phyloP scores from a whole-genome alignment of 2,888 invertebrate species.

The Koerneria pararmatus region DNA sequence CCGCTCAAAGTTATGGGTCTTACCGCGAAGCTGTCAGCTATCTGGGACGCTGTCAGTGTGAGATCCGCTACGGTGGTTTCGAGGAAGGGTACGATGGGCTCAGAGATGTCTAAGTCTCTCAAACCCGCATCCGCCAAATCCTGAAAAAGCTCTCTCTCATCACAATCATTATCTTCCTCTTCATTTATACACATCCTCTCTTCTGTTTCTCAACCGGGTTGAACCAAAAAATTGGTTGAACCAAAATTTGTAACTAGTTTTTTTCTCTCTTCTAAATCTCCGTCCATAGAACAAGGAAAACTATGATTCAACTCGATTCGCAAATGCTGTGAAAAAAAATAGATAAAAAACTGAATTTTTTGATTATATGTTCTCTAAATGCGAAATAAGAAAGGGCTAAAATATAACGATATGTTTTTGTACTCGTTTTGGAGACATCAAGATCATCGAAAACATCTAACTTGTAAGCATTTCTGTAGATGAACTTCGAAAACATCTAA shows the following conservation, averaged over 20 bases:
- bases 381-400: neutral
- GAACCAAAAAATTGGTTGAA: too few species aligned
- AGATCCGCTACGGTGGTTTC: slow-evolving; percentile 77
- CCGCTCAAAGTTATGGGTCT: too few species aligned
- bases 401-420: neutral
- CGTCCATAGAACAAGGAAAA: too few species aligned
- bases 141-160: slow-evolving; percentile 10
- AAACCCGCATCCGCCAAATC: slow-evolving; percentile 23
- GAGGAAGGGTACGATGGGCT: slow-evolving; percentile 90
- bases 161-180: too few species aligned
- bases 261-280: too few species aligned
- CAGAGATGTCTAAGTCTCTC: slow-evolving; percentile 77
- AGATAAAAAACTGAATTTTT: too few species aligned
- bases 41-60: slow-evolving; percentile 36
- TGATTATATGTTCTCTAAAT: neutral
- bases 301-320: too few species aligned
- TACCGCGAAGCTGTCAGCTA: slow-evolving; percentile 45
- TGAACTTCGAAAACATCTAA: slow-evolving; percentile 75
- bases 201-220: too few species aligned
- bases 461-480: slow-evolving; percentile 87
- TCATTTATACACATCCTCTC: too few species aligned
- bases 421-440: neutral
- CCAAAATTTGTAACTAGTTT: too few species aligned
- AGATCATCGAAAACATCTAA: neutral
- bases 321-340: too few species aligned